A percentile compares a stretch with the other conserved stretches of the same genome.
phyloP scores from a whole-genome alignment of 2,113 vertebrate species.

The Oceanodroma tethys region DNA sequence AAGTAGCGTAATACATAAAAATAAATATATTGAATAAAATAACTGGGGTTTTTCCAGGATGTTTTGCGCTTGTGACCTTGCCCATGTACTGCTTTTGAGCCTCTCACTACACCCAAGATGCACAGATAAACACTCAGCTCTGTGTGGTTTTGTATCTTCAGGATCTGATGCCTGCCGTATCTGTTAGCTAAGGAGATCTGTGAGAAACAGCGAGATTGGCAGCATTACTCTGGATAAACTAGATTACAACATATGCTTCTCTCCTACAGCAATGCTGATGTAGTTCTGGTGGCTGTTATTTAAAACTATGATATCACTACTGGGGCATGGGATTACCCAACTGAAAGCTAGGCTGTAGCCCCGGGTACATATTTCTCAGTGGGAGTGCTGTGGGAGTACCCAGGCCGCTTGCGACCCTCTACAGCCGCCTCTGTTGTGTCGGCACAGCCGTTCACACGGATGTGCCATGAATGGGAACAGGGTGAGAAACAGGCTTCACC shows the following conservation, averaged over 20 bases:
- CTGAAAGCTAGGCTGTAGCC: background rate
- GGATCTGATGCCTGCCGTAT: background rate
- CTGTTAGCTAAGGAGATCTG: background rate
- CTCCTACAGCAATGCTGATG: background rate
- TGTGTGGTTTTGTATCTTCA: background rate
- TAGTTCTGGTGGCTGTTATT: background rate
- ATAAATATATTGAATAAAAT: background rate
- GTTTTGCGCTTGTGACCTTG: background rate
- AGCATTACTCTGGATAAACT: background rate
- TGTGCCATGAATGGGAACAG: background rate
- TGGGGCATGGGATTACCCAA: background rate
- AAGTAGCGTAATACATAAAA: background rate
- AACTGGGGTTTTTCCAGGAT: background rate
- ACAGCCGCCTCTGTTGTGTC: background rate
- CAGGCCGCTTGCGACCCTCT: background rate
- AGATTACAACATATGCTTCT: background rate
- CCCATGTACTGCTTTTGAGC: background rate
- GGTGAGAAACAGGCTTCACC: background rate
- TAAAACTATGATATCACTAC: background rate
- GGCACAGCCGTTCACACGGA: background rate
- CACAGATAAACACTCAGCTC: background rate
- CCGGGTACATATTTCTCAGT: accelerated
- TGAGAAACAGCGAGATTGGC: background rate
- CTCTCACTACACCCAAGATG: background rate
- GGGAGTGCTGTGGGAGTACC: background rate